Evolutionary conservation across 2,888 invertebrate genomes (phyloP).

Genomic region (Ametastegia equiseti): DNA sequence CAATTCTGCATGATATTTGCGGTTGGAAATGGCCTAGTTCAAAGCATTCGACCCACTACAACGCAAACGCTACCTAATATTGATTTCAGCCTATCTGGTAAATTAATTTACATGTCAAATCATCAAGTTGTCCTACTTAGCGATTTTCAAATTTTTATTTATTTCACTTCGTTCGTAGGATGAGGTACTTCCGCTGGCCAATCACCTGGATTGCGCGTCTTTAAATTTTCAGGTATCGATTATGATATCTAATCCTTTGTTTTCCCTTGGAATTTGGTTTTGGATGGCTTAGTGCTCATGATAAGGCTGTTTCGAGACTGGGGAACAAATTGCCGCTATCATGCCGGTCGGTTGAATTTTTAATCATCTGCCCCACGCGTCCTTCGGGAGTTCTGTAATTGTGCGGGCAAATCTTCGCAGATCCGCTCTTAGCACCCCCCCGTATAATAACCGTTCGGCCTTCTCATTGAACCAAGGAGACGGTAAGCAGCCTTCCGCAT

Average conservation of each 20-base stretch:
- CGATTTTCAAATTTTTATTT: background rate
- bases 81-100: too few relatives aligned
- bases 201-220: background rate
- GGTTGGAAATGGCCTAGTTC: too few relatives aligned
- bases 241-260: background rate
- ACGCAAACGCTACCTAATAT: too few relatives aligned
- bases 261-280: background rate
- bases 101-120: too few relatives aligned
- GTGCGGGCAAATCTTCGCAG: background rate
- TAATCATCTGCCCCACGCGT: background rate
- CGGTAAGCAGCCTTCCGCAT: background rate
- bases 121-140: background rate
- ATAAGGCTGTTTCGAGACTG: background rate
- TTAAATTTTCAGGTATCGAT: background rate
- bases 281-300: background rate
- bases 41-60: too few relatives aligned
- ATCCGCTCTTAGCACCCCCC: background rate
- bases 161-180: background rate
- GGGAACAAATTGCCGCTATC: background rate
- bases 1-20: too few relatives aligned
- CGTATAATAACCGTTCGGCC: constrained; percentile 28
- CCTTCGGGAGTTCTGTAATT: background rate
- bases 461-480: background rate
- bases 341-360: constrained; percentile 7
- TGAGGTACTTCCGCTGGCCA: background rate